phyloP scores from a whole-genome alignment of 1,140 invertebrate genomes.

The Drosophila albomicans region DNA sequence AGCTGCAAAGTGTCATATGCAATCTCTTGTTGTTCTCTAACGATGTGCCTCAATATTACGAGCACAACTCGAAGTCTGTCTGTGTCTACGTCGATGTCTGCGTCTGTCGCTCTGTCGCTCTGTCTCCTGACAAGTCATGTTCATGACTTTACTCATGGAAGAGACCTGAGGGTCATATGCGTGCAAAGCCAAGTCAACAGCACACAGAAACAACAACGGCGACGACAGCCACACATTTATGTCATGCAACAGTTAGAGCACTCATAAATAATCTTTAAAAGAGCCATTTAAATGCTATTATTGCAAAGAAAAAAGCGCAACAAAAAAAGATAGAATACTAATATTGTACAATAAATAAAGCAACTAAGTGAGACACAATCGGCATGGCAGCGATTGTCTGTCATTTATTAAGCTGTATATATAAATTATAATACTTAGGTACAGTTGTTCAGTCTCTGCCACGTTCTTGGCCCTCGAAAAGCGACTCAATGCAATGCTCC shows the following conservation, averaged over 20 bases:
- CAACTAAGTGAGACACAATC: slow-evolving; percentile 53
- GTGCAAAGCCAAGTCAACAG: slow-evolving; percentile 33
- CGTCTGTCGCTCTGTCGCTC: slow-evolving; percentile 7
- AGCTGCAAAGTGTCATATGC: background rate
- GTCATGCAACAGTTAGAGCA: slow-evolving; percentile 61
- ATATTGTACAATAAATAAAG: slow-evolving; percentile 42
- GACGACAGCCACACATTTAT: slow-evolving; percentile 56
- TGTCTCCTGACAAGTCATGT: slow-evolving; percentile 36
- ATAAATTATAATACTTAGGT: slow-evolving; percentile 14
- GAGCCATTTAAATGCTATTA: slow-evolving; percentile 75
- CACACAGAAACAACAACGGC: slow-evolving; percentile 2
- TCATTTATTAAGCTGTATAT: slow-evolving; percentile 23
- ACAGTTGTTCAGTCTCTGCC: slow-evolving; percentile 12
- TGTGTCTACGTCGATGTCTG: slow-evolving; percentile 19
- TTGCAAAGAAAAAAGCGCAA: slow-evolving; percentile 31
- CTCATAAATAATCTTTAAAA: slow-evolving; percentile 77
- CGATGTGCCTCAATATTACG: slow-evolving; percentile 27
- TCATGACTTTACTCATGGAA: slow-evolving; percentile 56
- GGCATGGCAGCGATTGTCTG: slow-evolving; percentile 34
- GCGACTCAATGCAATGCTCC: background rate
- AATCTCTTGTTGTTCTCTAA: slow-evolving; percentile 8
- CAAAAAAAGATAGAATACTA: slow-evolving; percentile 23
- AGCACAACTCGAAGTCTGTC: slow-evolving; percentile 4
- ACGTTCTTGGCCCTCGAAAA: background rate
- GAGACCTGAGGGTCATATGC: slow-evolving; percentile 61